phyloP scores from a whole-genome alignment of 2,797 vertebrate genomes.

The Nothura maculosa region DNA sequence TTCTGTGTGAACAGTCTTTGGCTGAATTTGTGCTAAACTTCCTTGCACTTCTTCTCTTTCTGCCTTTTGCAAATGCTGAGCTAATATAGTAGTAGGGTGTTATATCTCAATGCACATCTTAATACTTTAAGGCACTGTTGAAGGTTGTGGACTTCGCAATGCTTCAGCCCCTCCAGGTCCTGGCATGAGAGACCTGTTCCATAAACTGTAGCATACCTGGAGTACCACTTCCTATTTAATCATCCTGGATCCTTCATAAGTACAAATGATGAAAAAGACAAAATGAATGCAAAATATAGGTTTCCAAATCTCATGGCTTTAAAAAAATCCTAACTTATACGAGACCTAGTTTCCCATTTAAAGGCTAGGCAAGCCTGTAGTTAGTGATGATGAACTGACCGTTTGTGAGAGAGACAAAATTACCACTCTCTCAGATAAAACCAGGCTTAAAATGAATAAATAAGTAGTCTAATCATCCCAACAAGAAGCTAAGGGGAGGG shows the following conservation, averaged over 20 bases:
- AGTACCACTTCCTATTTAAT: neutral
- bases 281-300: neutral
- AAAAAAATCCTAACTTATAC: neutral
- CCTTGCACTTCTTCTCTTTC: neutral
- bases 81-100: neutral
- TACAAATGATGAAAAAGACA: neutral
- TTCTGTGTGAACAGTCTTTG: neutral
- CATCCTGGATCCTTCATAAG: neutral
- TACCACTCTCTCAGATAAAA: neutral
- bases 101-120: no score
- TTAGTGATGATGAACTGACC: neutral
- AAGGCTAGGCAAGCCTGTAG: neutral
- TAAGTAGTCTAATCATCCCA: slow-evolving; percentile 38
- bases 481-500: slow-evolving; percentile 29
- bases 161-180: neutral
- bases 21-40: neutral
- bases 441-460: slow-evolving; percentile 5
- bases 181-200: neutral
- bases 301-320: neutral
- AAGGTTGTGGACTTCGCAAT: neutral
- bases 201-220: neutral
- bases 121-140: neutral
- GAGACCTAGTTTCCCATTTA: neutral
- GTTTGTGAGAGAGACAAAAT: neutral
- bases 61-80: neutral